Evolutionary conservation across 2,888 invertebrate species (phyloP), one percentile per base, ranked within the genome.

Genomic region (Schrankia costaestrigalis): DNA sequence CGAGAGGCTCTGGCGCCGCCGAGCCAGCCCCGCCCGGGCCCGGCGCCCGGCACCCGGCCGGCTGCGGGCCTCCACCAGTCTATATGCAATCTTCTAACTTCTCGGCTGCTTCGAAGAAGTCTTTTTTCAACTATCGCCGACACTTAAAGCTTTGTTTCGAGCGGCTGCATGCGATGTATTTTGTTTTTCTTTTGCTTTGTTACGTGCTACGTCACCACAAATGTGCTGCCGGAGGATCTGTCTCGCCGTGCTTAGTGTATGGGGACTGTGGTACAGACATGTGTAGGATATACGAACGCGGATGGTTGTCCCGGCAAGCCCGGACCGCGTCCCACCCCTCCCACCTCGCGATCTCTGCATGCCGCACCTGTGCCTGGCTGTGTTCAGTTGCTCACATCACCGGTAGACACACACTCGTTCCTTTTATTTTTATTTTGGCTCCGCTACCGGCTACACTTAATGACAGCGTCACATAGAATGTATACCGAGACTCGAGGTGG

Each of bases 381-480:
- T 87, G 83, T 86, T 87, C 79, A 78, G 85, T 87, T 86, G 87
- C 87, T 85, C 85, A 87, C 84, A 80, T 85, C 86, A 86, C 85
- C 75, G 77, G 81, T 85, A 86, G 84, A 82, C 78, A 84, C 83
- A 84, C 84, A 80, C 76, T 71, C 61, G 71, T 78, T 79, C 77
- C 80, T 82, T 83, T 69, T 82, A 64, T 70, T 75, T 78, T 79
- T 76, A 62, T 73, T 75, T 82, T 84, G 71, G 83, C 85, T 85
- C 84, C 80, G 85, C 85, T 84, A 82, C 73, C 79, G 80, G 84
- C 84, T 78, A 80, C 80, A 79, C 78, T 73, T 71, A 71, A 70
- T 63, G 69, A 72, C 60, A 75, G 72, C 72, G 76, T 82, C 81
- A 81, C 77, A 71, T 83, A 82, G 83, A 71, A 60, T 62, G 63